A percentile compares a stretch with the other conserved stretches of the same genome.
Conservation (phyloP, 1,140 invertebrate species). For the Bombus waltoni region DNA sequence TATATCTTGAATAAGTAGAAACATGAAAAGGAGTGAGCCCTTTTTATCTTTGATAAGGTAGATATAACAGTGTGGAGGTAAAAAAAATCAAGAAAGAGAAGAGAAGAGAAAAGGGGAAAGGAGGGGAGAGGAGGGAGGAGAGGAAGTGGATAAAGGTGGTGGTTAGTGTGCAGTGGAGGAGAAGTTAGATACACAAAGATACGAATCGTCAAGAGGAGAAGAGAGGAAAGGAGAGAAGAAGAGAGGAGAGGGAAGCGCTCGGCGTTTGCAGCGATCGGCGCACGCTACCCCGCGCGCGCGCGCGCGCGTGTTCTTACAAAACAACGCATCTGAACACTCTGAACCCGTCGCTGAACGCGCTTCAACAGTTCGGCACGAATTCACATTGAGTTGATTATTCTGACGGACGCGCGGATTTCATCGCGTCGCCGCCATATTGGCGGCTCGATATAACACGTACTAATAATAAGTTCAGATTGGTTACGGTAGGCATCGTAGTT, state of each 20-base stretch:
- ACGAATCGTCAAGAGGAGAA: conserved; percentile 3
- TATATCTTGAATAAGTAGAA: conserved; percentile 26
- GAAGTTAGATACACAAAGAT: conserved; percentile 41
- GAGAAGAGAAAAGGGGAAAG: not conserved
- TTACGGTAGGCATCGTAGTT: conserved; percentile 45
- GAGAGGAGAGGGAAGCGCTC: conserved; percentile 43
- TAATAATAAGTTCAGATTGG: conserved; percentile 71
- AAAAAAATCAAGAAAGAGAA: conserved; percentile 6
- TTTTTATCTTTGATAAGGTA: conserved; percentile 17
- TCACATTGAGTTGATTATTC: conserved; percentile 71
- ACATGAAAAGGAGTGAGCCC: conserved; percentile 29
- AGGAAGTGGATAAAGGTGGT: conserved; percentile 46
- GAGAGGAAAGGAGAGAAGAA: conserved; percentile 12
- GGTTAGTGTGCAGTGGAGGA: conserved; percentile 32
- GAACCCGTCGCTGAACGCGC: conserved; percentile 69
- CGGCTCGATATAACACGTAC: conserved; percentile 64
- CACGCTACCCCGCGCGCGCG: conserved; percentile 63
- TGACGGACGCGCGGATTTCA: conserved; percentile 64
- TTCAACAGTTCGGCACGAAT: conserved; percentile 72
- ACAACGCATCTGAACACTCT: conserved; percentile 74
- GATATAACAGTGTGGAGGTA: not conserved
- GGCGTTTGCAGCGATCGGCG: conserved; percentile 61
- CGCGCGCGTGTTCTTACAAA: conserved; percentile 68
- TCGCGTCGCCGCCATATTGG: conserved; percentile 69
- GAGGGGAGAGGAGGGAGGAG: conserved; percentile 4